Base-by-base conservation (phyloP, 1,140 invertebrate genomes). In the Pseudomyrmex sp. region DNA sequence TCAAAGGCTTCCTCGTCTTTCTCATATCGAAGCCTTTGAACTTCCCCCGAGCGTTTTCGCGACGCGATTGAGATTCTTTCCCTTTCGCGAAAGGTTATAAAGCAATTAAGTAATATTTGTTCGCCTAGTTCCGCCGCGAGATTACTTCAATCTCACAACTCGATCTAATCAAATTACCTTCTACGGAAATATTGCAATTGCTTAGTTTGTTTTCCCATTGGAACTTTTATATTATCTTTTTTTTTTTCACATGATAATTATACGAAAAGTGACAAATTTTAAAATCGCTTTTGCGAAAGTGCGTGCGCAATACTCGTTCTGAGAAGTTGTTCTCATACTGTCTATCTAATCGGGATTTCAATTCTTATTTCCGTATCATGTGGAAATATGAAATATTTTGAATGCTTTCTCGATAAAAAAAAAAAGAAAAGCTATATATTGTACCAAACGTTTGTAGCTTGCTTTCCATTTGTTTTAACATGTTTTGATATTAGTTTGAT, bases 1-100 rank as follows among this genome's bases (percentile, higher is more conserved):
- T 85, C 69, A 84, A 83, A 85, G 90, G 91, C 54, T 91, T 91
- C 89, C 44, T 26, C 20, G 52, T 48, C 50, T 80, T 70, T 59
- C 56, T 63, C 52, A 48, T 54, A 12, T 50, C 54, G 88, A 91
- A 84, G 50, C 89, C 89, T 84, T 86, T 85, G 65, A 89, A 90
- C 54, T 58, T 68, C 23, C 50, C 80, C 61, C 35, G 54, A 58
- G 62, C 20, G 54, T 46, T 80, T 80, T 72, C 44, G 76, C 61
- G 26, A 52, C 68, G 50, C 63, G 73, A 18, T 68, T 52, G 63
- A 80, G 35, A 79, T 84, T 83, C 63, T 84, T 88, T 75, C 73
- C 65, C 58, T 63, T 70, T 66, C 50, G 35, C 26, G 58, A 83
- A 87, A 87, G 73, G 74, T 35, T 46, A 63, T 77, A 70, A 72